These are phyloP conservation scores for Brachypteracias leptosomus DNA, from an alignment of 2,113 vertebrate species.

Conservation along the genomic window DNA sequence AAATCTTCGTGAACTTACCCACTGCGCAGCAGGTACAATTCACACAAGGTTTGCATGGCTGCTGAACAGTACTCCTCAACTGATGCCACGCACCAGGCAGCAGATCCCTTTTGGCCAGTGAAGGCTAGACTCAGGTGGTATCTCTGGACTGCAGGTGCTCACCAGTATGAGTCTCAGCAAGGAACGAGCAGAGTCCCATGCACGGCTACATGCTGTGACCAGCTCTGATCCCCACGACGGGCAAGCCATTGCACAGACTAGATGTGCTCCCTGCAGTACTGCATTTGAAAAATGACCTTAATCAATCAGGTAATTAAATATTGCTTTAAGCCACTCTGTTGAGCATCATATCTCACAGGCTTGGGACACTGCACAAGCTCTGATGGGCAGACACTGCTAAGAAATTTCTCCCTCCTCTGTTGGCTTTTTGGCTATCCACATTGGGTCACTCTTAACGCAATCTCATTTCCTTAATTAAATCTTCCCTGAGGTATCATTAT, in stretches of 20 bases:
- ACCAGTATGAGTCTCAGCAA: background rate
- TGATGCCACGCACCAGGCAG: background rate
- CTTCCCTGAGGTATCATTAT: conserved; percentile 16
- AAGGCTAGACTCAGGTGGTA: background rate
- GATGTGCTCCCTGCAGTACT: background rate
- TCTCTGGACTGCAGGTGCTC: accelerated
- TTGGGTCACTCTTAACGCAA: conserved; percentile 18
- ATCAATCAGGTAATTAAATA: background rate
- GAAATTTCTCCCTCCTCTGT: background rate
- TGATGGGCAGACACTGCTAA: background rate
- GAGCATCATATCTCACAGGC: background rate
- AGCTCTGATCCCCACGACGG: background rate
- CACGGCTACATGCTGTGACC: accelerated
- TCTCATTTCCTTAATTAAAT: conserved; percentile 57
- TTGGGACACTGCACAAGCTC: background rate
- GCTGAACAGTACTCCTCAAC: background rate
- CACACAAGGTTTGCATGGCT: accelerated
- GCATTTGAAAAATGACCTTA: background rate
- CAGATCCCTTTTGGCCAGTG: background rate
- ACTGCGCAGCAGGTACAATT: background rate
- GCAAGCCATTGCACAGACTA: background rate
- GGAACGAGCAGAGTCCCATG: accelerated
- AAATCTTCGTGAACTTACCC: background rate
- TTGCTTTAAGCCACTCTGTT: background rate
- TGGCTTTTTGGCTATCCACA: conserved; percentile 20